Evolutionary conservation across 2,888 invertebrate genomes (phyloP), one percentile per base, ranked within the genome.

Genomic region (Lasioglossum villosulum): DNA sequence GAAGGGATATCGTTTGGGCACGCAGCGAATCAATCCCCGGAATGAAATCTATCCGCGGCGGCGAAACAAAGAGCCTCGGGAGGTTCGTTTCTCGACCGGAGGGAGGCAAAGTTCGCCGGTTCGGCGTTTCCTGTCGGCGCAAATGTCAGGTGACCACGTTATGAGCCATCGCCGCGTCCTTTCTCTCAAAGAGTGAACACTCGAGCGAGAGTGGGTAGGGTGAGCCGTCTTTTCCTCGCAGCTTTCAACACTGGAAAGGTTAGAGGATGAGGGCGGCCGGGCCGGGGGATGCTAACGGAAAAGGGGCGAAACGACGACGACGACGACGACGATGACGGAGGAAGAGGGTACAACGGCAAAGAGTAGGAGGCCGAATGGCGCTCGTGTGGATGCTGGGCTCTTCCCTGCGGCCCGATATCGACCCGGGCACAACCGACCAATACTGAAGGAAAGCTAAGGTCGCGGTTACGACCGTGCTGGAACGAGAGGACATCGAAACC

Each of bases 331-430:
- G 48, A 73, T 72, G 78, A 34, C 45, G 71, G 75, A 27, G 77
- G 45, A 80, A 42, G 71, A 52, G 79, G 59, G 83, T 23, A 86
- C 68, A 42, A 30, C 59, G 78, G 78, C n/a, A 75, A 82, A 87
- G 80, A 84, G 82, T 80, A 83, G 82, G 86, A 83, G 91, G 84
- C 78, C 83, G 89, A 90, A 88, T 85, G 84, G 89, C 83, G 86
- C 80, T 87, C 78, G 85, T 88, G 89, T 86, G 88, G 92, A 92
- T 91, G 92, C 90, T 90, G 90, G 82, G 52, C 84, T 84, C 89
- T 90, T 80, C 79, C 83, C 88, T 84, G 85, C 86, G 90, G 88
- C 85, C 89, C 88, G 88, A 92, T 93, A 93, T 93, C 93, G 93
- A 93, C 87, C 92, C 92, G 78, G 82, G 80, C 87, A 86, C 89